These are phyloP conservation scores for Gambusia holbrooki DNA, from an alignment of 2,113 vertebrate species.

Conservation along the genomic window DNA sequence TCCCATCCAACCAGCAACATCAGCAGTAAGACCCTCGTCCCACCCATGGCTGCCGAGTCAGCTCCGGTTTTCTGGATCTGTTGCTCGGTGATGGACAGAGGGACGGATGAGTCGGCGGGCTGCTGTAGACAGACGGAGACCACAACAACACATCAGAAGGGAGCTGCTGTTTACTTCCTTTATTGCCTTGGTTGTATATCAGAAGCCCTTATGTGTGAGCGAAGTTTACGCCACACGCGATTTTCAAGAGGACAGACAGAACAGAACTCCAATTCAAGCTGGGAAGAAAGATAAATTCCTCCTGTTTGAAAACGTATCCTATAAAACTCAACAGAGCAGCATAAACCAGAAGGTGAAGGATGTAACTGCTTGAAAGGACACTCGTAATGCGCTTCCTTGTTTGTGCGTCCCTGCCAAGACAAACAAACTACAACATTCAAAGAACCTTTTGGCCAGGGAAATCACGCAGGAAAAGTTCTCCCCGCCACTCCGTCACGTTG, in stretches of 20 bases:
- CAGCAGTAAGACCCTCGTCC: constrained; percentile 75
- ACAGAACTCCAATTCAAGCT: constrained; percentile 14
- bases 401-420: constrained; percentile 36
- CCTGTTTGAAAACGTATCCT: constrained; percentile 20
- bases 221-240: constrained; percentile 25
- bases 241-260: constrained; percentile 27
- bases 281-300: constrained; percentile 33
- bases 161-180: constrained; percentile 39
- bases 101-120: constrained; percentile 48
- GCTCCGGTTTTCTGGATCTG: constrained; percentile 41
- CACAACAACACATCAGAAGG: constrained; percentile 46
- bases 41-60: constrained; percentile 65
- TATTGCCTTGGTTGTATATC: constrained; percentile 51
- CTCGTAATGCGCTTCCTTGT: constrained; percentile 23
- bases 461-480: constrained; percentile 46
- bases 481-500: constrained; percentile 35
- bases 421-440: constrained; percentile 57
- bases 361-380: constrained; percentile 48
- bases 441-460: constrained; percentile 57
- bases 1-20: constrained; percentile 76
- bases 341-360: constrained; percentile 47
- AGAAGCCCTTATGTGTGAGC: constrained; percentile 32
- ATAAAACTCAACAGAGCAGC: constrained; percentile 37
- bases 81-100: constrained; percentile 30
- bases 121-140: constrained; percentile 35